Evolutionary conservation across 1,140 invertebrate species (phyloP).

Genomic region (Drosophila pseudoananassae): DNA sequence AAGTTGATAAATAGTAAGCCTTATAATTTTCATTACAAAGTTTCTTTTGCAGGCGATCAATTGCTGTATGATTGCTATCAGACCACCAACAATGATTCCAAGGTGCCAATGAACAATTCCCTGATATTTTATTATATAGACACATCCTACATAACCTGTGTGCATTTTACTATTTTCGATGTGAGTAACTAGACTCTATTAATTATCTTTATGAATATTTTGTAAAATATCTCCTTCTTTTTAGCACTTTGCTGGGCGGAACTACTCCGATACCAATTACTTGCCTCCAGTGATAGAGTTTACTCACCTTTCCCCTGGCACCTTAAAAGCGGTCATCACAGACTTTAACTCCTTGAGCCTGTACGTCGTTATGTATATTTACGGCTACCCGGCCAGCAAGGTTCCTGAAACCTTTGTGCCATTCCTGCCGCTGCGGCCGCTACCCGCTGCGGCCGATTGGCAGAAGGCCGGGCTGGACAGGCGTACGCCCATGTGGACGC

Average conservation of each 20-base stretch:
- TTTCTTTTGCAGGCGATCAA: slow-evolving; percentile 48
- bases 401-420: slow-evolving; percentile 51
- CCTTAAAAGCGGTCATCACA: slow-evolving; percentile 65
- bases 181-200: slow-evolving; percentile 49
- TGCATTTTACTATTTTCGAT: slow-evolving; percentile 69
- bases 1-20: background rate
- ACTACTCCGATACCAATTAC: slow-evolving; percentile 17
- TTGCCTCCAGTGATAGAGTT: slow-evolving; percentile 60
- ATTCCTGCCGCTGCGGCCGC: slow-evolving; percentile 46
- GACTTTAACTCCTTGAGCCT: slow-evolving; percentile 49
- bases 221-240: background rate
- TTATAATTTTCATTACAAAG: background rate
- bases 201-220: background rate
- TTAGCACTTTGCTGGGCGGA: slow-evolving; percentile 43
- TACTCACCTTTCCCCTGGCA: slow-evolving; percentile 57
- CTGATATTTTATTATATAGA: slow-evolving; percentile 73
- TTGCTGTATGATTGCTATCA: slow-evolving; percentile 64
- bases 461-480: slow-evolving; percentile 2
- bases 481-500: slow-evolving; percentile 8
- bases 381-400: slow-evolving; percentile 51
- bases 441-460: slow-evolving; percentile 29
- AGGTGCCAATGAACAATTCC: slow-evolving; percentile 32
- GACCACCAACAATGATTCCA: slow-evolving; percentile 24
- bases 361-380: slow-evolving; percentile 74
- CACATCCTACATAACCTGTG: slow-evolving; percentile 67